Percentiles rank a stretch among this genome's conserved stretches.
phyloP scores from a whole-genome alignment of 2,888 invertebrate species.

The Lamproptera curius region DNA sequence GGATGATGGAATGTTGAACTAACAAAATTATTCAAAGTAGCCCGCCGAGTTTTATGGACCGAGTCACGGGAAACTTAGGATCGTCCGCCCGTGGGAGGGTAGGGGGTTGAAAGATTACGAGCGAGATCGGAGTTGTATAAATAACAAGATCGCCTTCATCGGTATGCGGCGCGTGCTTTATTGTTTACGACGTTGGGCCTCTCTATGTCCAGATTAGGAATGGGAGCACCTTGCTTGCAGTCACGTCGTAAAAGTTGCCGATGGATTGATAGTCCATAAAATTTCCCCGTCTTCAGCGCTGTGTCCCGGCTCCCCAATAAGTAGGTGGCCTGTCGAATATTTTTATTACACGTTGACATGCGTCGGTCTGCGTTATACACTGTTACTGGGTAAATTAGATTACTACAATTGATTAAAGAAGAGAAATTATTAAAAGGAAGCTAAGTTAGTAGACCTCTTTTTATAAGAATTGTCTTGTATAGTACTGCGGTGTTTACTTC shows the following conservation, averaged over 20 bases:
- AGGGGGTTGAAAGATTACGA: constrained; percentile 23
- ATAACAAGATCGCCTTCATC: constrained; percentile 40
- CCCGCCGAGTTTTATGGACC: constrained; percentile 49
- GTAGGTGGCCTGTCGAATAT: no score
- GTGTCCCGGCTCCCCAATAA: neutral
- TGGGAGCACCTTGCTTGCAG: constrained; percentile 7
- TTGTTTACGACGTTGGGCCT: constrained; percentile 16
- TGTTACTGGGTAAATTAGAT: no score
- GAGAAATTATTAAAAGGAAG: no score
- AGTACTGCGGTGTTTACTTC: no score
- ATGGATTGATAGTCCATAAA: constrained; percentile 16
- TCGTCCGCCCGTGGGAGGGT: constrained; percentile 6
- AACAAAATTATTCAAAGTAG: constrained; percentile 73
- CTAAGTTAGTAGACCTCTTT: no score
- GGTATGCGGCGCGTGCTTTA: constrained; percentile 19
- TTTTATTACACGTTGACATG: no score
- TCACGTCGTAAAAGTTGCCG: constrained; percentile 16
- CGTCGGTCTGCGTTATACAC: no score
- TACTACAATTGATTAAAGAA: no score
- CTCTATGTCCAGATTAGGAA: constrained; percentile 2
- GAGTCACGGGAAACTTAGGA: constrained; percentile 29
- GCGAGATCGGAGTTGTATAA: constrained; percentile 38
- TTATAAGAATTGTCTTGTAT: no score
- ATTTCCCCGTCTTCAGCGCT: constrained; percentile 13
- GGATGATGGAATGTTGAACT: constrained; percentile 57